A percentile compares a stretch with the other conserved stretches of the same genome.
phyloP scores from a whole-genome alignment of 1,140 invertebrate genomes.

The Eumaeus atala region DNA sequence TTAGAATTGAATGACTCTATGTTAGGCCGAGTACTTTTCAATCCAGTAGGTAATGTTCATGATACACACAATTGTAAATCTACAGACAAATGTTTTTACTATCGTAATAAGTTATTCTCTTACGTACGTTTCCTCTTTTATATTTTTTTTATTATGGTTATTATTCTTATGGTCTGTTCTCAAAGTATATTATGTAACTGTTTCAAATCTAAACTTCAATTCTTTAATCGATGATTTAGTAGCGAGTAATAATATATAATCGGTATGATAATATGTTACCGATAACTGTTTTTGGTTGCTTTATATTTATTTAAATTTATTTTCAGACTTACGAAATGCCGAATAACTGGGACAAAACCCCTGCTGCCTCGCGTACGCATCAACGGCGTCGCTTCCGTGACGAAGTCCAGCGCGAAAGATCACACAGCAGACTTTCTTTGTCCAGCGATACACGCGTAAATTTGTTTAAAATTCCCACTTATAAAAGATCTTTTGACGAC shows the following conservation, averaged over 20 bases:
- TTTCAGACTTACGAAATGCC: slow-evolving; percentile 71
- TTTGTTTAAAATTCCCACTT: neutral
- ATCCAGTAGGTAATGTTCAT: too few relatives aligned
- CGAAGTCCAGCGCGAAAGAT: slow-evolving; percentile 62
- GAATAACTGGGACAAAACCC: slow-evolving; percentile 43
- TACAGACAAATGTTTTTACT: too few relatives aligned
- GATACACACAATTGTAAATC: too few relatives aligned
- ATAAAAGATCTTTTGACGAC: neutral
- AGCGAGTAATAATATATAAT: neutral
- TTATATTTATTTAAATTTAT: slow-evolving; percentile 7
- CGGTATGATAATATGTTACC: neutral
- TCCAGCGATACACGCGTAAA: slow-evolving; percentile 79
- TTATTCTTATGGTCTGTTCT: too few relatives aligned
- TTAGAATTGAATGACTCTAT: too few relatives aligned
- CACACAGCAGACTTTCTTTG: slow-evolving; percentile 78
- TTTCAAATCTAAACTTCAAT: too few relatives aligned
- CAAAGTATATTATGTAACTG: too few relatives aligned
- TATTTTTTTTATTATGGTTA: too few relatives aligned
- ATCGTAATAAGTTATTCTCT: too few relatives aligned
- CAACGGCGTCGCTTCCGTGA: slow-evolving; percentile 45
- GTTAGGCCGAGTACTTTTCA: too few relatives aligned
- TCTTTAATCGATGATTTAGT: too few relatives aligned
- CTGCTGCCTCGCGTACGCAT: slow-evolving; percentile 42
- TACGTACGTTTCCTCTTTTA: too few relatives aligned
- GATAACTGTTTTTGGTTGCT: neutral